A percentile compares a stretch with the other conserved stretches of the same genome.
These are phyloP conservation scores for Microvelia longipes DNA, from an alignment of 1,140 invertebrate species.

Conservation along the genomic window DNA sequence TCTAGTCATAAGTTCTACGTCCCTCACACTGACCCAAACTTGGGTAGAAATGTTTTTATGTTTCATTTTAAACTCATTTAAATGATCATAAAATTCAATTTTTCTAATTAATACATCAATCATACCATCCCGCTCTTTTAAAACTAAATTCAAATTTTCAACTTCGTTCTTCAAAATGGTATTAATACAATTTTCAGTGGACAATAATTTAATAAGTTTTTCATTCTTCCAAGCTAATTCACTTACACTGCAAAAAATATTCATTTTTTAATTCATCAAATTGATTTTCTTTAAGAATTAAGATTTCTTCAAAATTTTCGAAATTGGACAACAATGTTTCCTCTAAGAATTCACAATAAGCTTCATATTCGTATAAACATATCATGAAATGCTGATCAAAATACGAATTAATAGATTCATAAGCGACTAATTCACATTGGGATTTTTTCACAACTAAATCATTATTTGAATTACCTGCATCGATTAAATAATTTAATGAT, in stretches of 20 bases:
- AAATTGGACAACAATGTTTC: no score
- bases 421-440: not conserved
- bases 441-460: not conserved
- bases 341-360: not conserved
- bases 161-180: not conserved
- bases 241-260: not conserved
- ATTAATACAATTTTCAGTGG: not conserved
- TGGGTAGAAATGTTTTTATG: no score
- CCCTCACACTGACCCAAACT: no score
- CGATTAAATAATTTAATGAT: not conserved
- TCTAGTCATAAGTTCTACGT: no score
- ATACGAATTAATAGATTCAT: not conserved
- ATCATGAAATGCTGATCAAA: not conserved
- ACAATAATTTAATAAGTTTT: not conserved
- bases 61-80: no score
- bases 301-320: not conserved
- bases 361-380: not conserved
- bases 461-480: not conserved
- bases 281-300: not conserved
- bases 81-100: no score
- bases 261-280: not conserved
- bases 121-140: not conserved
- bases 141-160: not conserved
- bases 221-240: not conserved
- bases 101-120: no score